phyloP scores from a whole-genome alignment of 2,888 invertebrate species.

The Zaprionus bogoriensis region DNA sequence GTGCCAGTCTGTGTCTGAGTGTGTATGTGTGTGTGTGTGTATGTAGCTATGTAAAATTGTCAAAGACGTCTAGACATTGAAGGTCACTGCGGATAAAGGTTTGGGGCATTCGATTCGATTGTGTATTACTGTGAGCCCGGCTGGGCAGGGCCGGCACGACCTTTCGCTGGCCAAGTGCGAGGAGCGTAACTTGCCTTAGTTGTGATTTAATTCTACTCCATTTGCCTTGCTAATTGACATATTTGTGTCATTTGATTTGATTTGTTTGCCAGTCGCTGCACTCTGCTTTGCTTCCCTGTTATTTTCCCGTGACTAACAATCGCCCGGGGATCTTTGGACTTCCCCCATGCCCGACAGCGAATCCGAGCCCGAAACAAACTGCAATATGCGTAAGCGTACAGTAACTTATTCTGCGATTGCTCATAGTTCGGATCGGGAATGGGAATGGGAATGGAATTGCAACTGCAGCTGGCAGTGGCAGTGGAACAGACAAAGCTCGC shows the following conservation, averaged over 20 bases:
- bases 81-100: slow-evolving; percentile 65
- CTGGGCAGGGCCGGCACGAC: neutral
- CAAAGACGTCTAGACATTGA: slow-evolving; percentile 75
- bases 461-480: slow-evolving; percentile 1
- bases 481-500: neutral
- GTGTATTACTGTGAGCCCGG: neutral
- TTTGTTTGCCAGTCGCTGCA: slow-evolving; percentile 5
- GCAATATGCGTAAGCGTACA: too few species aligned
- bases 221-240: slow-evolving; percentile 57
- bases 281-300: neutral
- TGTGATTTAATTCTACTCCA: slow-evolving; percentile 27
- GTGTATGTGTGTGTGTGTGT: slow-evolving; percentile 32
- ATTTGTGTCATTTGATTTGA: slow-evolving; percentile 37
- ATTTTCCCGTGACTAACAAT: slow-evolving; percentile 55
- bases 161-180: slow-evolving; percentile 8
- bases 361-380: neutral
- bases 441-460: neutral
- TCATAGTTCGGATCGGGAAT: neutral
- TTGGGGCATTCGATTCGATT: slow-evolving; percentile 35
- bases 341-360: neutral
- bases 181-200: slow-evolving; percentile 33
- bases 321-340: slow-evolving; percentile 29
- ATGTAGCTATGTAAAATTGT: slow-evolving; percentile 60
- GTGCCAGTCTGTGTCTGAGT: slow-evolving; percentile 18
- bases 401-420: too few species aligned